Evolutionary conservation across 2,888 invertebrate genomes (phyloP).

Genomic region (Drosophila glabriapex): DNA sequence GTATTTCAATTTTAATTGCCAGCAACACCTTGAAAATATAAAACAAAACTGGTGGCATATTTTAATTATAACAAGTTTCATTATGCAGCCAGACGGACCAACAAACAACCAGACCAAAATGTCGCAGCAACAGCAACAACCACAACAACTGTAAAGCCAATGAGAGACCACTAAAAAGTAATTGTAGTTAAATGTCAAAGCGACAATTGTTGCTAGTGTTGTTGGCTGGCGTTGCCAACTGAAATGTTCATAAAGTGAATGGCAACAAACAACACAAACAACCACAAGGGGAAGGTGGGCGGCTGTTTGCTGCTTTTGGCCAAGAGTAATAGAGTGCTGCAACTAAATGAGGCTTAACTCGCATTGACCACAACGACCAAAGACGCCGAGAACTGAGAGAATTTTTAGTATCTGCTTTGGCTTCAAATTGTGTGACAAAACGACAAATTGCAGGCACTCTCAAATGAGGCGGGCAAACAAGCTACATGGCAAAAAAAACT

Average conservation of each 20-base stretch:
- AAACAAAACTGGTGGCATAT: constrained; percentile 56
- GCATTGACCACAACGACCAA: constrained; percentile 53
- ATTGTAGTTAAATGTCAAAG: constrained; percentile 81
- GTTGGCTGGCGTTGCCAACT: constrained; percentile 37
- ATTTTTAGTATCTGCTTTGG: constrained; percentile 37
- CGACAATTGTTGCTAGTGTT: constrained; percentile 68
- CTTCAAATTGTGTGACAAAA: constrained; percentile 61
- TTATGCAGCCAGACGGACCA: constrained; percentile 31
- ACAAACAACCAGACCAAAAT: constrained; percentile 49
- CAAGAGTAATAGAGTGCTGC: constrained; percentile 67
- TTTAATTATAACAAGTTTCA: constrained; percentile 80
- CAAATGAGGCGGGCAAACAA: constrained; percentile 48
- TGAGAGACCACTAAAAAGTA: constrained; percentile 76
- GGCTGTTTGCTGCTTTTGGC: constrained; percentile 49
- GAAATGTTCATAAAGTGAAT: constrained; percentile 68
- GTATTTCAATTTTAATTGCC: constrained; percentile 67
- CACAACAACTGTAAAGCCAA: constrained; percentile 28
- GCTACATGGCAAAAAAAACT: neutral
- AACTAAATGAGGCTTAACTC: constrained; percentile 72
- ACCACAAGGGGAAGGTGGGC: constrained; percentile 25
- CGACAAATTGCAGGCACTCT: constrained; percentile 57
- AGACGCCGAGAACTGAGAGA: constrained; percentile 31
- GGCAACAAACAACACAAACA: constrained; percentile 40
- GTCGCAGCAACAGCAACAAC: constrained; percentile 27
- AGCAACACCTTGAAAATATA: constrained; percentile 61